These are phyloP conservation scores for Parotocinclus haroldoi DNA, from an alignment of 2,797 vertebrate genomes.

Conservation along the genomic window DNA sequence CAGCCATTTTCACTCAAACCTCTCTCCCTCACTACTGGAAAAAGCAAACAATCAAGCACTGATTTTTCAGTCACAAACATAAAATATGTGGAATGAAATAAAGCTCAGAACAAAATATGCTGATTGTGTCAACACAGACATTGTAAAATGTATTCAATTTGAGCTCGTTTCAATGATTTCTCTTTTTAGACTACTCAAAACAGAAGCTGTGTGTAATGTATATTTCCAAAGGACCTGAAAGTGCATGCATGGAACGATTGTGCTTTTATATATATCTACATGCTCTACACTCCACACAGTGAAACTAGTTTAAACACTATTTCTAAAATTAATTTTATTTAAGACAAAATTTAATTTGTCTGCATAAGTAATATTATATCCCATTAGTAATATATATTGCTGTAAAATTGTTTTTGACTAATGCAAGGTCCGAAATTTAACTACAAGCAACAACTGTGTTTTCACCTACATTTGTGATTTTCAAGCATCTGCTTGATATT, in stretches of 20 bases:
- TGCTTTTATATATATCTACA: slow-evolving; percentile 17
- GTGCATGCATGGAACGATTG: neutral
- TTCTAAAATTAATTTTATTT: too few relatives aligned
- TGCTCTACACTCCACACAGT: neutral
- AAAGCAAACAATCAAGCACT: slow-evolving; percentile 35
- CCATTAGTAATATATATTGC: too few relatives aligned
- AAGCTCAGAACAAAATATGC: neutral
- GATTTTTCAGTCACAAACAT: slow-evolving; percentile 16
- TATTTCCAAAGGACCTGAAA: slow-evolving; percentile 8
- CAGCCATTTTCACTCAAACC: slow-evolving; percentile 23
- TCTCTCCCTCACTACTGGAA: slow-evolving; percentile 16
- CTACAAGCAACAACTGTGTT: slow-evolving; percentile 5
- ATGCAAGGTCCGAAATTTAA: neutral
- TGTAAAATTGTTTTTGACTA: neutral
- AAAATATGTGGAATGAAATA: slow-evolving; percentile 13
- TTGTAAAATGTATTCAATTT: neutral
- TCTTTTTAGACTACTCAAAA: slow-evolving; percentile 16
- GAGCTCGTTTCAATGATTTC: slow-evolving; percentile 13
- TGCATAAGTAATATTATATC: too few relatives aligned
- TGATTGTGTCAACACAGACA: slow-evolving; percentile 10
- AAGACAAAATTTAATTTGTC: too few relatives aligned
- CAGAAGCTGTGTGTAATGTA: slow-evolving; percentile 7
- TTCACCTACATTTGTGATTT: slow-evolving; percentile 7
- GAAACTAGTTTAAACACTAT: too few relatives aligned
- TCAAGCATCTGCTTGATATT: slow-evolving; percentile 3